Base-by-base conservation (phyloP, 2,888 invertebrate species). In the Synergus laeviventris region DNA sequence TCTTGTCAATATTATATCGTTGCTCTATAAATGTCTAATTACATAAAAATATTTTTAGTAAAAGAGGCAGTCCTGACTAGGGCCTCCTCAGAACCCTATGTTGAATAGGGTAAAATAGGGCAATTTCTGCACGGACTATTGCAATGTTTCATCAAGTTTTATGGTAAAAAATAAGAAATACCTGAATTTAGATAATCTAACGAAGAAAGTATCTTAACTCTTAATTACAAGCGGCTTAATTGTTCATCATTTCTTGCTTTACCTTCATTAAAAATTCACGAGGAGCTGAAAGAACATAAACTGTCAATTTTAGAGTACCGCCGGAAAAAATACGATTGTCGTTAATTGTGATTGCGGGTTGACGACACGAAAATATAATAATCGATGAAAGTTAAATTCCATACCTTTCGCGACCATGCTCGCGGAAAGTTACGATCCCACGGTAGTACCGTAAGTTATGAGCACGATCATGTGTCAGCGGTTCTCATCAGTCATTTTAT, bases 401-500 rank as follows among this genome's bases (percentile, higher is more conserved):
- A 64, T 64, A 64, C 64, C 64, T 38, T 64, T 39, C 64, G 64
- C n/a, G 39, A 64, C 39, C 21, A 39, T 64, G 39, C 64, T 64
- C 38, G 64, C 39, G 21, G 64, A 64, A 64, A 64, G 64, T 64
- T 64, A 64, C 31, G 60, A 31, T 64, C 64, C 64, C 64, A 64
- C 42, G 64, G 64, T 64, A 42, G 64, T 64, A 64, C 64, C 39
- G 64, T 64, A 64, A 64, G 64, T 42, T 64, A 64, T 64, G 64
- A 39, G 21, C 21, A 64, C 42, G 21, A 64, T 64, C 39, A 39
- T 21, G 21, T 64, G 21, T 64, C 64, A 64, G 64, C 2, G 64
- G 64, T 39, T 64, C 64, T 64, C 64, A 64, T 64, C 18, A 39
- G 39, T 64, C 21, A 42, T 42, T 42, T 36, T 21, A 18, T 64